Conservation (phyloP, 2,113 vertebrate species). For the Macrotus californicus region DNA sequence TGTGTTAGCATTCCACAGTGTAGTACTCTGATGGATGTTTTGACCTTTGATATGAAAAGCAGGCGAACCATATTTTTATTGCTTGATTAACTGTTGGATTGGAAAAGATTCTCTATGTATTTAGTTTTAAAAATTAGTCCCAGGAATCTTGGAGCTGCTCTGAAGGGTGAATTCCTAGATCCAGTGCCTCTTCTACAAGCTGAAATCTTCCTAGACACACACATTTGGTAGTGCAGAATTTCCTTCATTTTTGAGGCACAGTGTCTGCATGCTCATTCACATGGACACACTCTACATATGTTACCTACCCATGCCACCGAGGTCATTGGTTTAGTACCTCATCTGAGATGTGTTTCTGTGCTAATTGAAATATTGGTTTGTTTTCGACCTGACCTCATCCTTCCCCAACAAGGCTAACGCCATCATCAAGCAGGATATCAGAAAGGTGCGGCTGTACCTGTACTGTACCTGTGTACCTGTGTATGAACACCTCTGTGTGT, state of each 20-base stretch:
- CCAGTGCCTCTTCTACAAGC: background rate
- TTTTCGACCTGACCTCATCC: background rate
- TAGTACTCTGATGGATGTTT: background rate
- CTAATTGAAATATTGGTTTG: conserved; percentile 8
- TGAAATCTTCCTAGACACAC: background rate
- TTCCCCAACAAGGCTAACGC: background rate
- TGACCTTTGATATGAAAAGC: conserved; percentile 26
- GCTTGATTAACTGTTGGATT: background rate
- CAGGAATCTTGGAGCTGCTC: background rate
- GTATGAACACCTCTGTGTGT: background rate
- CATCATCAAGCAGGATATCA: background rate
- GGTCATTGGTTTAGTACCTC: background rate
- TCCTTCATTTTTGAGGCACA: background rate
- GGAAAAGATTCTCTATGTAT: background rate
- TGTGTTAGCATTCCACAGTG: background rate
- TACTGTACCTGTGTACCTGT: too few species aligned
- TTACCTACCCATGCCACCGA: background rate
- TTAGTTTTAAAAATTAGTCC: conserved; percentile 11
- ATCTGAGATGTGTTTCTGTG: background rate
- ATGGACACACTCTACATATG: background rate
- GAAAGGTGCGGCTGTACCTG: background rate
- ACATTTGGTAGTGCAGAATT: background rate
- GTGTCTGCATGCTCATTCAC: background rate
- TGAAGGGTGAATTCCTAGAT: background rate
- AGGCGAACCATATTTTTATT: background rate